Conservation (phyloP, 2,797 vertebrate species). For the Lateolabrax maculatus region DNA sequence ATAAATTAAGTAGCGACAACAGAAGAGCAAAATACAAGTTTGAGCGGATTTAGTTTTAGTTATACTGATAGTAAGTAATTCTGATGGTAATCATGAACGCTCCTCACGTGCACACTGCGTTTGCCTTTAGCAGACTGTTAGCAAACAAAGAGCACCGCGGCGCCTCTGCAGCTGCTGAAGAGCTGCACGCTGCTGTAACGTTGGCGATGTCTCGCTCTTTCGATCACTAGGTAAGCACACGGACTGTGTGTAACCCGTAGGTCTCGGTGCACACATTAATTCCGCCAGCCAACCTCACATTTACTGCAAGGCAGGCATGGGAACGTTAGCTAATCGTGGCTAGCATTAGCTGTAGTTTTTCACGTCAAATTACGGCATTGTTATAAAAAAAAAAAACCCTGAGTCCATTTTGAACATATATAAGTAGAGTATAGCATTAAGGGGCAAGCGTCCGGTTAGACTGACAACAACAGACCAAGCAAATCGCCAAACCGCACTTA, state of each 20-base stretch:
- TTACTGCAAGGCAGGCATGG: not conserved
- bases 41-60: fast-evolving
- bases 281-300: not conserved
- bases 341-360: constrained; percentile 47
- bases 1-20: fast-evolving
- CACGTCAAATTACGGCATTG: not conserved
- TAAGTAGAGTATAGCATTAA: fast-evolving
- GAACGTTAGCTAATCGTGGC: constrained; percentile 28
- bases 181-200: not conserved
- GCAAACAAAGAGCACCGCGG: constrained; percentile 42
- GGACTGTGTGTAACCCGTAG: fast-evolving
- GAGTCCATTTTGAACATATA: too few relatives aligned
- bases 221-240: fast-evolving
- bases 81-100: not conserved
- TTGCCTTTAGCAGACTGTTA: constrained; percentile 31
- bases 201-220: not conserved
- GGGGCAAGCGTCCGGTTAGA: fast-evolving
- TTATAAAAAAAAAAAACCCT: not conserved
- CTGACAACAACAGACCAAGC: not conserved
- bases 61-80: fast-evolving
- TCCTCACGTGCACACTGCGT: not conserved
- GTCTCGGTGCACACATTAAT: fast-evolving
- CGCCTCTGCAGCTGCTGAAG: not conserved
- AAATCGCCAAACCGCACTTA: too few relatives aligned
- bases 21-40: not conserved